These are phyloP conservation scores for Silurus meridionalis DNA, from an alignment of 2,113 vertebrate genomes.

Conservation along the genomic window DNA sequence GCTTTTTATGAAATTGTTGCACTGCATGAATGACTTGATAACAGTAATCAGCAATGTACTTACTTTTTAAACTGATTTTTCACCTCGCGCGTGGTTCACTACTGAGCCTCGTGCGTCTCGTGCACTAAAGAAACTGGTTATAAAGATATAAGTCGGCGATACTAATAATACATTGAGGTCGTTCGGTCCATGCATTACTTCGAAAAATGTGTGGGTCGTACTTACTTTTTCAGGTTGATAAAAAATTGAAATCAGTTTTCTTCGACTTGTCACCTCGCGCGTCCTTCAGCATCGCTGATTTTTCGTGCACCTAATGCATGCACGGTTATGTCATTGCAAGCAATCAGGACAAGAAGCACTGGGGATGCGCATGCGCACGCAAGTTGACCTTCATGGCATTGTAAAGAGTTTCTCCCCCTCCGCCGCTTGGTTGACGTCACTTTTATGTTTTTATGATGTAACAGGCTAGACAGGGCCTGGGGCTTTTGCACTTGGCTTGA, in stretches of 20 bases:
- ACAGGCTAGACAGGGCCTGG: background rate
- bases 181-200: no score
- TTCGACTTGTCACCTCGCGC: background rate
- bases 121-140: background rate
- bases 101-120: background rate
- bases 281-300: background rate
- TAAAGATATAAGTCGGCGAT: background rate
- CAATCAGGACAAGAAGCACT: conserved; percentile 9
- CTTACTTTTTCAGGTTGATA: background rate
- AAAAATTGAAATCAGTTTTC: background rate
- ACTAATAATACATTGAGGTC: background rate
- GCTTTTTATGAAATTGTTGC: background rate
- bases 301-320: background rate
- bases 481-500: background rate
- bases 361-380: conserved; percentile 32
- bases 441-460: background rate
- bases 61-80: background rate
- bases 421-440: conserved; percentile 17
- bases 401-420: background rate
- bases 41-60: background rate
- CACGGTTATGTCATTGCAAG: conserved; percentile 14
- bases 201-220: background rate
- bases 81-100: conserved; percentile 18
- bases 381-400: conserved; percentile 37
- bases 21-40: background rate